Percentiles rank a stretch among this genome's conserved stretches.
phyloP scores from a whole-genome alignment of 2,888 invertebrate species.

The Nephrotoma guestfalica region DNA sequence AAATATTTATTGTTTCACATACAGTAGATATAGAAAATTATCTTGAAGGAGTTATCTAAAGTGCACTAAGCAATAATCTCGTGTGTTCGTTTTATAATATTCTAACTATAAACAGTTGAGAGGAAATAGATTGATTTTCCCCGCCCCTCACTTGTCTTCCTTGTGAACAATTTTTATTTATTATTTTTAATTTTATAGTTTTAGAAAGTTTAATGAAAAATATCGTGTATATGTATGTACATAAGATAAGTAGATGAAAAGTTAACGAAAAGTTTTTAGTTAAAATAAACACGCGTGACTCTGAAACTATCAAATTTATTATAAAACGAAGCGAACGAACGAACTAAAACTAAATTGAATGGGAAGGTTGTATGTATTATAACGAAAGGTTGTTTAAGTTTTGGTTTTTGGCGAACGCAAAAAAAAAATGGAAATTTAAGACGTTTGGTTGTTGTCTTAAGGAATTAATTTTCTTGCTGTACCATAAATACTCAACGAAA shows the following conservation, averaged over 20 bases:
- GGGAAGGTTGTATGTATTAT: not conserved
- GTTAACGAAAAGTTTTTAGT: not conserved
- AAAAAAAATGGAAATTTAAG: not conserved
- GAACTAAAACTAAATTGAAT: not conserved
- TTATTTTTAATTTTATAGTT: not conserved
- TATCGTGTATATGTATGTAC: not conserved
- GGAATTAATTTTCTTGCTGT: not conserved
- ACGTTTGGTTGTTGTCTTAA: not conserved
- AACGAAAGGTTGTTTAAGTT: not conserved
- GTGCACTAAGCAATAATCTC: not conserved
- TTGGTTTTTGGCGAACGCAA: not conserved
- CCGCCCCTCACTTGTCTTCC: not conserved
- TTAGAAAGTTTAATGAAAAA: not conserved
- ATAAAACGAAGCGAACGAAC: not conserved
- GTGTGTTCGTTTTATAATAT: not conserved
- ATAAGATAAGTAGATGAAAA: not conserved
- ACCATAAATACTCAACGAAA: not conserved
- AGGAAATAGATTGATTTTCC: not conserved
- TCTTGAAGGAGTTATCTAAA: not conserved
- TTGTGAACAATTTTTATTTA: not conserved
- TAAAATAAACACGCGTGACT: not conserved
- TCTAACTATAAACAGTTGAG: not conserved
- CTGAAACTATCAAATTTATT: not conserved
- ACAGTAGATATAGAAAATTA: not conserved
- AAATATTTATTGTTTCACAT: not conserved